phyloP scores from a whole-genome alignment of 2,797 vertebrate species.

The Picus viridis region DNA sequence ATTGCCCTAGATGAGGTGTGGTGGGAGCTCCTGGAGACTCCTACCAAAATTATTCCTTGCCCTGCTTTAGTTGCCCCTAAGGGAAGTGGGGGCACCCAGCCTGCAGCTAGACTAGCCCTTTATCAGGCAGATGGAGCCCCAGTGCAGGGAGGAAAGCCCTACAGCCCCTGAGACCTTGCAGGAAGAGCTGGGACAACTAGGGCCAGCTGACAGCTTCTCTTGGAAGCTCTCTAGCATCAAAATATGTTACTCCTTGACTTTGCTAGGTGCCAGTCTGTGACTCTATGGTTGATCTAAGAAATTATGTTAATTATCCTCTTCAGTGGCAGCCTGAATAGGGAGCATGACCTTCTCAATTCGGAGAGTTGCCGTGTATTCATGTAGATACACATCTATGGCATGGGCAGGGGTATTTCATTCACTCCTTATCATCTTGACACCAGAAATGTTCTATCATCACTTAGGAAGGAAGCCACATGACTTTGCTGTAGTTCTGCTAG shows the following conservation, averaged over 20 bases:
- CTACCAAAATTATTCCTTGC: fast-evolving
- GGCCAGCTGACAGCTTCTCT: background rate
- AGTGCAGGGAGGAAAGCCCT: fast-evolving
- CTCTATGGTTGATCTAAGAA: background rate
- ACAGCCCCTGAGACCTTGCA: background rate
- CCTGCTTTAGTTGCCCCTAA: background rate
- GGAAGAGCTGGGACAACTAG: background rate
- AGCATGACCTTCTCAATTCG: background rate
- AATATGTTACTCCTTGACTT: background rate
- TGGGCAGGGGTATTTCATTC: background rate
- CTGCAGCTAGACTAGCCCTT: background rate
- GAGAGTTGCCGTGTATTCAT: background rate
- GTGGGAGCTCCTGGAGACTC: fast-evolving
- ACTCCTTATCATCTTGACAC: background rate
- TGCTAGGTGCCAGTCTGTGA: background rate
- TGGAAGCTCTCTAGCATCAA: background rate
- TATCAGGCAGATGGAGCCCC: background rate
- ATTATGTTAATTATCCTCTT: background rate
- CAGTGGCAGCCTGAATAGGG: background rate
- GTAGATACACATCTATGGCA: background rate
- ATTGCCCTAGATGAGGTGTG: background rate
- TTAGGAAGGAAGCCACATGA: background rate
- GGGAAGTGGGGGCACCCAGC: background rate
- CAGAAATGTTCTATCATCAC: background rate
- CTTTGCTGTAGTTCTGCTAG: background rate